Base-by-base conservation (phyloP, 2,113 vertebrate species). In the Vimba vimba region DNA sequence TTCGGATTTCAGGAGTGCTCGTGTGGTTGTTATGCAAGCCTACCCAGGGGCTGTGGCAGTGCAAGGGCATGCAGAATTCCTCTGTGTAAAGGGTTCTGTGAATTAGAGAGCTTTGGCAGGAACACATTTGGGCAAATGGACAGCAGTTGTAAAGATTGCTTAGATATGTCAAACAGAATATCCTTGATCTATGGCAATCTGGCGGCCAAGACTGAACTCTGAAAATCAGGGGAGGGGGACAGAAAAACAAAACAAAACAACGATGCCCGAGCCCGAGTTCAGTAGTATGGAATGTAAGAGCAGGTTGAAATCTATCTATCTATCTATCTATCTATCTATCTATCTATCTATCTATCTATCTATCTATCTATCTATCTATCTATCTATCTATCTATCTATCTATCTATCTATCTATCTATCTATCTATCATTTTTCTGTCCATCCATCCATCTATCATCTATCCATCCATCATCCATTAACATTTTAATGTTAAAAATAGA, bases 121-220 rank as follows among this genome's bases (percentile, higher is more conserved):
- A 92, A 90, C 86, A 89, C 88, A 91, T 91, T 90, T 92, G 92
- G 92, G 91, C 93, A 94, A 93, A 93, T 91, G 90, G 93, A 94
- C 93, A 93, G 90, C 93, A 92, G 92, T 94, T 93, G 92, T 94
- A 93, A 93, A 94, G 91, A 93, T 91, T 91, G 89, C 91, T 82
- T 60, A 92, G 91, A 93, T 94, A 94, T 93, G 94, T 94, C 92
- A 94, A 94, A 95, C 94, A 94, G 90, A 90, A 90, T 91, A 74
- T 92, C 79, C 59, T 77, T 94, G 94, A 94, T 95, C 91, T 93
- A 94, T 93, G 89, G 89, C 91, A 87, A 92, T 91, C 93, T 92
- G 91, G 88, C 90, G 90, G 86, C 91, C 86, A 89, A 90, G 87
- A 74, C 64, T 60, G 79, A 88, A 90, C 82, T 85, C 11, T 74